Evolutionary conservation across 2,113 vertebrate species (phyloP), one percentile per base, ranked within the genome.

Genomic region (Myrmecophaga tridactyla): DNA sequence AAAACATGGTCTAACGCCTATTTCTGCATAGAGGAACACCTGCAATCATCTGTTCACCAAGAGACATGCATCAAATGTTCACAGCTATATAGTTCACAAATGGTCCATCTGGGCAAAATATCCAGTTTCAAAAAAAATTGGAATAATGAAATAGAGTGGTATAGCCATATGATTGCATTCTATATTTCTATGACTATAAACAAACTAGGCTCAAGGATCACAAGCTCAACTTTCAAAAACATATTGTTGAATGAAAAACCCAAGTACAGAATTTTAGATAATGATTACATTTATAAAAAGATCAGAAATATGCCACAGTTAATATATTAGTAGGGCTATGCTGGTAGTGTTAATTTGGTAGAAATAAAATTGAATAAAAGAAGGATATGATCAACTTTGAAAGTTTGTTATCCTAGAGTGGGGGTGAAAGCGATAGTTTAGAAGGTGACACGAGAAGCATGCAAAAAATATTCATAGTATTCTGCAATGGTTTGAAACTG

Each of bases 401-500:
- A 70, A 51, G 10, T 0, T 34, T 15, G 15, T 29, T 8, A n/a
- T 3, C n/a, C 29, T 34, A 8, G 36, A 7, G 10, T 6, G 31
- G 12, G 31, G 17, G 31, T 14, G 20, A 34, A 41, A n/a, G 29
- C 1, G 4, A 21, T 9, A 31, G 0, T 25, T 14, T 46, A 53
- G 34, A 51, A 43, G 46, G 60, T 9, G 14, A 23, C 62, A 43
- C 14, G 4, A 9, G 23, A 34, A 1, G 6, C 4, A 77, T 10
- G 0, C 1, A 7, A 39, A n/a, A 81, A 7, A 23, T 0, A 1
- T 41, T 48, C 69, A 36, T 1, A 7, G 9, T 8, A 12, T 18
- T 18, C 15, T 21, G 53, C 21, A 20, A 18, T 56, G 20, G 53
- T 56, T 15, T 56, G 14, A 56, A 56, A 5, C 53, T 21, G 18